Evolutionary conservation across 2,113 vertebrate species (phyloP).

Genomic region (Cacatua alba): DNA sequence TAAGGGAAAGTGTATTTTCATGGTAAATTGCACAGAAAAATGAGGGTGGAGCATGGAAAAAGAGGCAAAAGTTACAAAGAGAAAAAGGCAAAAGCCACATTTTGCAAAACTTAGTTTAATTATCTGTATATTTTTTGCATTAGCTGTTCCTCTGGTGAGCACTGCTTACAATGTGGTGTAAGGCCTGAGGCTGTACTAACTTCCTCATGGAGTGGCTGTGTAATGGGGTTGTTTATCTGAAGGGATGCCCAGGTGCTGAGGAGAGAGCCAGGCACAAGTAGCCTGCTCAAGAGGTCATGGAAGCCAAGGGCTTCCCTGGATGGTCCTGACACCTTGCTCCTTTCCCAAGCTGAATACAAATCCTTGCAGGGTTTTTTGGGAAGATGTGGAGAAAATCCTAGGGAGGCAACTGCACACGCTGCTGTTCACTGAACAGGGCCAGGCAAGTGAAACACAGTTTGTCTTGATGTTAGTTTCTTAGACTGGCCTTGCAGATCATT

Average conservation of each 20-base stretch:
- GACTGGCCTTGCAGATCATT: background rate
- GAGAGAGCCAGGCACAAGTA: background rate
- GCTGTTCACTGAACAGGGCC: background rate
- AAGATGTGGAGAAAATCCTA: background rate
- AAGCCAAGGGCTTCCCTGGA: background rate
- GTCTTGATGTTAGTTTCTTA: background rate
- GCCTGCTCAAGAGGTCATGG: background rate
- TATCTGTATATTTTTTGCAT: background rate
- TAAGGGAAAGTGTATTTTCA: constrained; percentile 3
- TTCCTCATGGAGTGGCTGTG: background rate
- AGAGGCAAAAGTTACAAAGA: background rate
- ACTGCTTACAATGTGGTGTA: fast-evolving
- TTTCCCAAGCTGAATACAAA: background rate
- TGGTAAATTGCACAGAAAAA: background rate
- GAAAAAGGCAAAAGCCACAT: background rate
- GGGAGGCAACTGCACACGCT: background rate
- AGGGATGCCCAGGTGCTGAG: background rate
- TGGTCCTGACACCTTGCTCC: background rate
- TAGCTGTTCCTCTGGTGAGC: background rate
- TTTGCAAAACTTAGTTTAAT: background rate
- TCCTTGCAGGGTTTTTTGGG: background rate
- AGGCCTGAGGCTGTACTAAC: background rate
- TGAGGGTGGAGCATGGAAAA: background rate
- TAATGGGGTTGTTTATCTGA: background rate
- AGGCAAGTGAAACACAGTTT: background rate